A percentile compares a stretch with the other conserved stretches of the same genome.
phyloP scores from a whole-genome alignment of 2,797 vertebrate species.

The Pantherophis vulpinus region DNA sequence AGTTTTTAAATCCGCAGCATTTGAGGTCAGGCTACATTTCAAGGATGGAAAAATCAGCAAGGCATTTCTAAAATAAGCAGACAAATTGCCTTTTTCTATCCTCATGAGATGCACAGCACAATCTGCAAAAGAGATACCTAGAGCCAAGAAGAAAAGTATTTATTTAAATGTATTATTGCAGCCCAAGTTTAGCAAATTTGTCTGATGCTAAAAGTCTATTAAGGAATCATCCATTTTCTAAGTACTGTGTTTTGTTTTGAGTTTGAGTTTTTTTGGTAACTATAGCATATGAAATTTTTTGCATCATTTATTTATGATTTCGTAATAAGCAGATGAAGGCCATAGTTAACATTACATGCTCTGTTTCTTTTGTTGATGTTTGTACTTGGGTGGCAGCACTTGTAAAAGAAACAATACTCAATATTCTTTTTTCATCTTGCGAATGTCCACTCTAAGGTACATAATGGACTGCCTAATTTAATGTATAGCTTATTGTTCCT shows the following conservation, averaged over 20 bases:
- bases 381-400: neutral
- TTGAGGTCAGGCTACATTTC: constrained; percentile 22
- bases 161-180: neutral
- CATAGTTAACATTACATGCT: neutral
- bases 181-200: constrained; percentile 8
- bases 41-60: constrained; percentile 25
- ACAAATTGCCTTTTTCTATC: constrained; percentile 13
- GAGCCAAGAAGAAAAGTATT: constrained; percentile 36
- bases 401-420: neutral
- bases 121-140: constrained; percentile 16
- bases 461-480: neutral
- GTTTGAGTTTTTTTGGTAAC: neutral
- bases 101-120: neutral
- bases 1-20: neutral
- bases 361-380: neutral
- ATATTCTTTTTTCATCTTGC: neutral
- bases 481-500: neutral
- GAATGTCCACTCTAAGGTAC: neutral
- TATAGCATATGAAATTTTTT: neutral
- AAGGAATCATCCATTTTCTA: neutral
- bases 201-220: fast-evolving
- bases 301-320: constrained; percentile 10
- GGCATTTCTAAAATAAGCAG: constrained; percentile 27
- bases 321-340: neutral
- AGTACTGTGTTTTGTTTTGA: neutral